A percentile compares a stretch with the other conserved stretches of the same genome.
phyloP scores from a whole-genome alignment of 2,113 vertebrate species.

The Mugil cephalus region DNA sequence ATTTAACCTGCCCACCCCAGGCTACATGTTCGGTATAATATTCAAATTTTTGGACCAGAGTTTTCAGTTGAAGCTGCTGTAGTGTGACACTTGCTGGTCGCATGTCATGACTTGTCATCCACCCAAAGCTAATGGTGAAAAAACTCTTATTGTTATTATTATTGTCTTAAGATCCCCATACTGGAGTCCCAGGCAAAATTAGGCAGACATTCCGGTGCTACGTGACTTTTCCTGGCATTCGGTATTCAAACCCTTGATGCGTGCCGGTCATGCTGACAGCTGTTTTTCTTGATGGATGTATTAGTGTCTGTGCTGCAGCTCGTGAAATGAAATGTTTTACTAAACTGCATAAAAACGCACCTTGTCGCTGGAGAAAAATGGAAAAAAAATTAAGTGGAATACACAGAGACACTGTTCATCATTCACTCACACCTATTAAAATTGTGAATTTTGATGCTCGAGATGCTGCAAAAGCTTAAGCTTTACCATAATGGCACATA shows the following conservation, averaged over 20 bases:
- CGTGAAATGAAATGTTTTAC: constrained; percentile 13
- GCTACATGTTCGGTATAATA: too few relatives aligned
- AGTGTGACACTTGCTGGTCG: too few relatives aligned
- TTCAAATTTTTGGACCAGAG: too few relatives aligned
- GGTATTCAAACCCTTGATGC: neutral
- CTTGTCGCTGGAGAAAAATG: constrained; percentile 5
- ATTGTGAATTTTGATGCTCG: constrained; percentile 9
- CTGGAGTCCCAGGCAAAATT: neutral
- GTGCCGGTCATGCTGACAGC: constrained; percentile 14
- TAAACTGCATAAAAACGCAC: neutral
- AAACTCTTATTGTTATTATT: neutral
- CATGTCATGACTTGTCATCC: neutral
- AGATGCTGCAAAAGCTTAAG: constrained; percentile 21
- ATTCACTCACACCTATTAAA: constrained; percentile 16
- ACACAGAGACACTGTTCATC: neutral
- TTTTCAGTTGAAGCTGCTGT: too few relatives aligned
- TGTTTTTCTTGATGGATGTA: constrained; percentile 18
- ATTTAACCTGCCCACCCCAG: too few relatives aligned
- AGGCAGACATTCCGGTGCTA: constrained; percentile 1
- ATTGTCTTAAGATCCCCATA: constrained; percentile 1
- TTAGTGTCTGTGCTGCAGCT: constrained; percentile 14
- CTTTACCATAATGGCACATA: neutral
- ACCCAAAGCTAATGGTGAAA: neutral
- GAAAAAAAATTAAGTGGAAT: constrained; percentile 19
- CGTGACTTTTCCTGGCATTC: constrained; percentile 11